Percentiles rank a stretch among this genome's conserved stretches.
Evolutionary conservation across 2,113 vertebrate species (phyloP).

Genomic region (Python bivittatus): DNA sequence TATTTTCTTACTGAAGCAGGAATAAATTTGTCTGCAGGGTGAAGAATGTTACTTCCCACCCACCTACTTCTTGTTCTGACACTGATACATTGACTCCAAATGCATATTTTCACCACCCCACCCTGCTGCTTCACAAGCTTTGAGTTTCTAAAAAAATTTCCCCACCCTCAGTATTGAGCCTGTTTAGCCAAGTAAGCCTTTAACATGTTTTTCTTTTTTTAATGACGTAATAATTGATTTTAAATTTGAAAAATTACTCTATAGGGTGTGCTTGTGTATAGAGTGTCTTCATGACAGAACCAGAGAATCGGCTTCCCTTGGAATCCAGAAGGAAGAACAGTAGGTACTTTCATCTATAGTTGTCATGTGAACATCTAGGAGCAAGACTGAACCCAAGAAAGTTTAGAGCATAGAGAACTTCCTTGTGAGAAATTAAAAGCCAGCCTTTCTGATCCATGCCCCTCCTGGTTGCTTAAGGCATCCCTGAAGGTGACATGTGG

Average conservation of each 20-base stretch:
- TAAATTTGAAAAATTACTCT: not conserved
- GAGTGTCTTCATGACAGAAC: not conserved
- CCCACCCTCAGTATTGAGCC: not conserved
- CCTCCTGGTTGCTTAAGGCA: not conserved
- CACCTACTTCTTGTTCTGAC: not conserved
- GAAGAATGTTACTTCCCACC: not conserved
- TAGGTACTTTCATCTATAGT: not conserved
- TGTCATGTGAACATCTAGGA: not conserved
- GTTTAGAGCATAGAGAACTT: not conserved
- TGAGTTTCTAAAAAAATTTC: not conserved
- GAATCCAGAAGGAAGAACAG: not conserved
- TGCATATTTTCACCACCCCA: not conserved
- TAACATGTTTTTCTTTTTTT: not conserved
- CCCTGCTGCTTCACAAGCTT: not conserved
- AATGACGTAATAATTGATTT: not conserved
- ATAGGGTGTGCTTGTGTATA: not conserved
- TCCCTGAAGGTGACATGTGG: not conserved
- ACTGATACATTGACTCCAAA: not conserved
- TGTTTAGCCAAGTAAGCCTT: not conserved
- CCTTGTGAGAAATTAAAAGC: not conserved
- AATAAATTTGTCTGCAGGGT: not conserved
- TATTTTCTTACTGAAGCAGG: not conserved
- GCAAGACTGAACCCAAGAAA: not conserved
- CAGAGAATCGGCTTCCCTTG: not conserved
- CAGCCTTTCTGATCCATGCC: too few species aligned